A percentile compares a stretch with the other conserved stretches of the same genome.
Evolutionary conservation across 2,113 vertebrate genomes (phyloP).

Genomic region (Myodes glareolus): DNA sequence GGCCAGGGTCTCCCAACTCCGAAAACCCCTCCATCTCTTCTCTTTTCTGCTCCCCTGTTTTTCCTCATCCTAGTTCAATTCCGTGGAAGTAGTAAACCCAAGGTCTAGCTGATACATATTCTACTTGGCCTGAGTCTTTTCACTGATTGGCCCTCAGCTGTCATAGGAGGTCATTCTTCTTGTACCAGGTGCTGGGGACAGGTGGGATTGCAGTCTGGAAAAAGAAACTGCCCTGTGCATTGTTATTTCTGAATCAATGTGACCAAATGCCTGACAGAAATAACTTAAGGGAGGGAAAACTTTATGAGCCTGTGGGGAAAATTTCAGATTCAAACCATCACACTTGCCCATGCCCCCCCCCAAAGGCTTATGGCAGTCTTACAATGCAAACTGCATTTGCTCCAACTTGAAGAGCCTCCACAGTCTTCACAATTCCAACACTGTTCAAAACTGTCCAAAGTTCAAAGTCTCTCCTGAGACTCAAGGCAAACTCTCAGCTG

Average conservation of each 20-base stretch:
- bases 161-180: not conserved
- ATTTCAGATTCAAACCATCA: not conserved
- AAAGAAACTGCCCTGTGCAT: fast-evolving
- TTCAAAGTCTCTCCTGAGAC: slow-evolving; percentile 10
- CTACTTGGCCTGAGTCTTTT: not conserved
- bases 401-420: not conserved
- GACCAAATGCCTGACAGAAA: not conserved
- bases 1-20: not conserved
- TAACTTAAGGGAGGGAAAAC: not conserved
- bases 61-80: no score
- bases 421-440: not conserved
- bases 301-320: not conserved
- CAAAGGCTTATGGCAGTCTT: not conserved
- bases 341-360: not conserved
- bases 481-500: not conserved
- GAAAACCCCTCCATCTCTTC: not conserved
- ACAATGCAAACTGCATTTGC: not conserved
- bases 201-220: fast-evolving
- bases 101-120: no score
- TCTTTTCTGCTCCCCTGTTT: no score
- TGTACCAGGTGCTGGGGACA: not conserved
- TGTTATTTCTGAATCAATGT: not conserved
- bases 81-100: not conserved
- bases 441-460: not conserved
- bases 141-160: not conserved